phyloP scores from a whole-genome alignment of 2,888 invertebrate genomes.

The Argyresthia albistria region DNA sequence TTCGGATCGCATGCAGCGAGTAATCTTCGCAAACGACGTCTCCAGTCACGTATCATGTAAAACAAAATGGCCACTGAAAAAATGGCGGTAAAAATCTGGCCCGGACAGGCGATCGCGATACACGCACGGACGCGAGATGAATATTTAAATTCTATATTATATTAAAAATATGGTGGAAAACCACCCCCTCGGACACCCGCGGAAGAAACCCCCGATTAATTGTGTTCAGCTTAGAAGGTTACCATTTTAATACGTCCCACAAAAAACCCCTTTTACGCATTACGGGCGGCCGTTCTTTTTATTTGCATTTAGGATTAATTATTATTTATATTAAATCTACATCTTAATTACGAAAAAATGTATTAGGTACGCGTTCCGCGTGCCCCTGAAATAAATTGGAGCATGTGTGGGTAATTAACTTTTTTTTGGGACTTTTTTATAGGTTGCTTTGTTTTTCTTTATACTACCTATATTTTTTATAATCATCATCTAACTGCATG shows the following conservation, averaged over 20 bases:
- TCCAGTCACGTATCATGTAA: no score
- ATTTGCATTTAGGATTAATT: conserved; percentile 34
- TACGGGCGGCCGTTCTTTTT: conserved; percentile 42
- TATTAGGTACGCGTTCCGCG: conserved; percentile 23
- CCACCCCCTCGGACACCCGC: neutral
- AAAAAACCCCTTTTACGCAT: conserved; percentile 1
- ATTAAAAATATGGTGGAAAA: conserved; percentile 4
- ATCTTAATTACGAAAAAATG: conserved; percentile 2
- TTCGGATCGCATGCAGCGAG: no score
- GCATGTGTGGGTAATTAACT: no score
- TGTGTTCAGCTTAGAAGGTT: conserved; percentile 2
- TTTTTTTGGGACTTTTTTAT: no score
- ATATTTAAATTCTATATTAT: conserved; percentile 58
- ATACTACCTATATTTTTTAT: no score
- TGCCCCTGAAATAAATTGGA: no score
- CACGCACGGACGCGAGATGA: conserved; percentile 50
- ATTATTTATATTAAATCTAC: conserved; percentile 10
- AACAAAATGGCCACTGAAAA: neutral
- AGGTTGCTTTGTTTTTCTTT: no score
- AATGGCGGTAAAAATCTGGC: neutral
- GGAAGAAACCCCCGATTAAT: neutral
- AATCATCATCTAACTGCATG: no score
- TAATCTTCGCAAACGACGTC: no score
- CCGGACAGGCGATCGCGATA: conserved; percentile 53
- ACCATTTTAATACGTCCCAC: conserved; percentile 1